A percentile compares a stretch with the other conserved stretches of the same genome.
Conservation (phyloP, 2,888 invertebrate genomes). For the Orthosia incerta region DNA sequence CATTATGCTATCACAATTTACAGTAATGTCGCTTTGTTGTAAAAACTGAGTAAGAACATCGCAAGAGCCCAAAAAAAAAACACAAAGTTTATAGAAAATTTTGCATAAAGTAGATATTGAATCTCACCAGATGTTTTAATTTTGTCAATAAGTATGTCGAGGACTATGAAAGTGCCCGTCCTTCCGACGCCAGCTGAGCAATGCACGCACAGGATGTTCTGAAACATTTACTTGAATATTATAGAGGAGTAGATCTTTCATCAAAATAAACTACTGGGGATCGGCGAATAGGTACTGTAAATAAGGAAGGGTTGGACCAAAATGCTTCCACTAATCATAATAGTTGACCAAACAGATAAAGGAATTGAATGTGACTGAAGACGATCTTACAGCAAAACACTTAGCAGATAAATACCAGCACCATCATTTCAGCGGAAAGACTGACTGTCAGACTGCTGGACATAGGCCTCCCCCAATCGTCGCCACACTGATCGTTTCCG, state of each 20-base stretch:
- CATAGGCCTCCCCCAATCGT: too few relatives aligned
- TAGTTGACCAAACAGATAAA: too few relatives aligned
- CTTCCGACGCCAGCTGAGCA: constrained; percentile 99
- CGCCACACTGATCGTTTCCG: too few relatives aligned
- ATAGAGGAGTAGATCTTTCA: not conserved
- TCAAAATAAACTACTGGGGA: not conserved
- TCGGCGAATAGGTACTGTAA: not conserved
- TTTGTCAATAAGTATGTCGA: constrained; percentile 99
- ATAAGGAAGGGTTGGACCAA: not conserved
- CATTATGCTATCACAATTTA: too few relatives aligned
- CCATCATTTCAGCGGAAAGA: too few relatives aligned
- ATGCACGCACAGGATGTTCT: constrained; percentile 96
- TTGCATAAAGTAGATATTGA: not conserved
- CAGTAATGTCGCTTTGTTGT: not conserved
- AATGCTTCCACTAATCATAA: not conserved
- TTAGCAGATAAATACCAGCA: not conserved
- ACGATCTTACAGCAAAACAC: not conserved
- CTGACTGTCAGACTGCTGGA: too few relatives aligned
- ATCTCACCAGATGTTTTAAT: constrained; percentile 94
- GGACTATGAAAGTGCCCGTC: constrained; percentile 99
- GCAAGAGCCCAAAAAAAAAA: constrained; percentile 28
- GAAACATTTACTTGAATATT: constrained; percentile 63
- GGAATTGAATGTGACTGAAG: too few relatives aligned
- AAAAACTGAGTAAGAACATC: not conserved
- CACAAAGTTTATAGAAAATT: too few relatives aligned